Evolutionary conservation across 1,140 invertebrate genomes (phyloP), one percentile per base, ranked within the genome.

Genomic region (Chironomus striatipennis): DNA sequence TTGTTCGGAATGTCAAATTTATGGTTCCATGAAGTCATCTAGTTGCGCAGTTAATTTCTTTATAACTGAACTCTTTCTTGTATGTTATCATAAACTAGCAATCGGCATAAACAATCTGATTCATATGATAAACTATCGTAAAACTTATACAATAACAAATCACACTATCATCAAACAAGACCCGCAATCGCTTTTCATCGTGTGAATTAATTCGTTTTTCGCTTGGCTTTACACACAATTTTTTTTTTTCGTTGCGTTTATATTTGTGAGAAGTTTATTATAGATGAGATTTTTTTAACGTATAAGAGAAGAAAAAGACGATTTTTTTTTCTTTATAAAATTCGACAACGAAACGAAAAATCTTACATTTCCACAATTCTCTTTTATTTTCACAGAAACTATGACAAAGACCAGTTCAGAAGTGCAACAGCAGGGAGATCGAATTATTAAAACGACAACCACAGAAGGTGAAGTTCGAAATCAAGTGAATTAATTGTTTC

Each of bases 391-490:
- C 65, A 70, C 18, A 70, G 65, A 18, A 70, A 70, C 65, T 70
- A 70, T 70, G 65, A 70, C 65, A 70, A 70, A 70, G 65, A 70
- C 65, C 6, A 70, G 65, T 70, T 70, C 65, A 18, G 65, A 70
- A 70, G 18, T 70, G 17, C 65, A 70, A 18, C 65, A 70, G 20
- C 17, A 70, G 10, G 65, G 65, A 47, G 42, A 73, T 73, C 21
- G 20, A 73, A 43, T 73, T 43, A 73, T 73, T 73, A 73, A 70
- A 70, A 70, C 65, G 4, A 79, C 78, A 42, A 77, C 77, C n/a
- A 79, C 78, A 64, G 77, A 79, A 77, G 78, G 78, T 80, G 75
- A 76, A 57, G 5, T 15, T 72, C 74, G 64, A 34, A n/a, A 75
- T 34, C 76, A 76, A 78, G 77, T 78, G 75, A 79, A 24, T 73